Base-by-base conservation (phyloP, 2,888 invertebrate species). In the Baronia brevicornis region DNA sequence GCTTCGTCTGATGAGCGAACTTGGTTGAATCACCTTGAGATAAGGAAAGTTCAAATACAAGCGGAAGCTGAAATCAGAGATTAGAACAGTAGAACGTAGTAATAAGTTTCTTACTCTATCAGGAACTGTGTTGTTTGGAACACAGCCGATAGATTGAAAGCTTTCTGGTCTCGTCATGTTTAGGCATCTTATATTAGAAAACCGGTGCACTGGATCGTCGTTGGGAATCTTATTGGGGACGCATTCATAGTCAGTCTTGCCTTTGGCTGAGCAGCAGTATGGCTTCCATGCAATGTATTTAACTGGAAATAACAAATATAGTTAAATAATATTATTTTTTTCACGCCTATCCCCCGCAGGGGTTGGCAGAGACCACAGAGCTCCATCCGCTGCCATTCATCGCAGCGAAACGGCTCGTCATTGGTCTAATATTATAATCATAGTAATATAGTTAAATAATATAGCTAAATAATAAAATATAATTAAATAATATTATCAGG, bases 121-220 rank as follows among this genome's bases (percentile, higher is more conserved):
- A 0, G 55, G 59, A 1, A 39, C 23, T 1, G 51, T 47, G 2
- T 49, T 41, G 3, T 53, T 51, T 2, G 39, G 44, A 9, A 51
- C 26, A 26, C 66, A 67, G 6, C 58, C 55, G 2, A 38, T 37
- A 2, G 48, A 45, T 31, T 62, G 64, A 33, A 48, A 65, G 2
- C 55, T 44, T n/a, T 46, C 43, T 0, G 66, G 64, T 3, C 52
- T 48, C 3, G 61, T 67, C 34, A 62, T 32, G 25, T 65, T 62
- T 38, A 59, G 31, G 32, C 65, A 66, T 4, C 58, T 46, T 3
- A 60, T 46, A 2, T 46, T 44, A 5, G 57, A 51, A 35, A 61
- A 64, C 6, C 58, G 48, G 10, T 60, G 57, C 2, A 61, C 58
- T 0, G 57, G 56, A 28, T 66, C 66, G 12, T 60, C 51, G 3